Evolutionary conservation across 1,140 invertebrate species (phyloP).

Genomic region (Solenopsis fugax): DNA sequence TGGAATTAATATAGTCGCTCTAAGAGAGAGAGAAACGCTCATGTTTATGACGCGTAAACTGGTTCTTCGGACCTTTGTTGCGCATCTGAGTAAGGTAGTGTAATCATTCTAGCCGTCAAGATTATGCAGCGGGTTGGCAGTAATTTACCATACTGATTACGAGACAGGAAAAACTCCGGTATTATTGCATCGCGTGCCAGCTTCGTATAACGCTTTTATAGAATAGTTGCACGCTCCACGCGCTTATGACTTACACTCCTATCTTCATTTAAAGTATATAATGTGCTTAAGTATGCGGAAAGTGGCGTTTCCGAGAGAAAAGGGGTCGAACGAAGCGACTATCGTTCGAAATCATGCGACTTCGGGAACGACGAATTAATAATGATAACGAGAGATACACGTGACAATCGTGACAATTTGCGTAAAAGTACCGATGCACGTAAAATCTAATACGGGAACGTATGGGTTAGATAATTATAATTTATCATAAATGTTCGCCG

Average conservation of each 20-base stretch:
- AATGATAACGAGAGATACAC: background rate
- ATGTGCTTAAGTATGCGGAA: conserved; percentile 1
- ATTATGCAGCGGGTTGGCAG: conserved; percentile 59
- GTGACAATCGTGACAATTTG: background rate
- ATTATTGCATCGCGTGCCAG: conserved; percentile 72
- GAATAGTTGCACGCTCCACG: conserved; percentile 10
- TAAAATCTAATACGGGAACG: background rate
- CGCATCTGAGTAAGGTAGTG: conserved; percentile 16
- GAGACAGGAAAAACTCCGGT: conserved; percentile 64
- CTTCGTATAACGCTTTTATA: conserved; percentile 64
- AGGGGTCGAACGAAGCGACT: background rate
- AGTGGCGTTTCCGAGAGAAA: background rate
- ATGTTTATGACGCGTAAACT: conserved; percentile 31
- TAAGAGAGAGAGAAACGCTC: conserved; percentile 7
- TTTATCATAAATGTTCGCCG: background rate
- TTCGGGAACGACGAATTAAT: background rate
- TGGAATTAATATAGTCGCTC: conserved; percentile 30
- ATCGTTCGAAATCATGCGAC: background rate
- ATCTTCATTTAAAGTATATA: conserved; percentile 48
- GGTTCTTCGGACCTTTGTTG: conserved; percentile 39
- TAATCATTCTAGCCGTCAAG: conserved; percentile 60
- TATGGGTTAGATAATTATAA: background rate
- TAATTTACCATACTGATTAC: conserved; percentile 76
- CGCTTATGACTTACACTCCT: conserved; percentile 35
- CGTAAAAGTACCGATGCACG: background rate